A percentile compares a stretch with the other conserved stretches of the same genome.
These are phyloP conservation scores for Blastomussa wellsi DNA, from an alignment of 92 coral and sea anemone species.

Conservation along the genomic window DNA sequence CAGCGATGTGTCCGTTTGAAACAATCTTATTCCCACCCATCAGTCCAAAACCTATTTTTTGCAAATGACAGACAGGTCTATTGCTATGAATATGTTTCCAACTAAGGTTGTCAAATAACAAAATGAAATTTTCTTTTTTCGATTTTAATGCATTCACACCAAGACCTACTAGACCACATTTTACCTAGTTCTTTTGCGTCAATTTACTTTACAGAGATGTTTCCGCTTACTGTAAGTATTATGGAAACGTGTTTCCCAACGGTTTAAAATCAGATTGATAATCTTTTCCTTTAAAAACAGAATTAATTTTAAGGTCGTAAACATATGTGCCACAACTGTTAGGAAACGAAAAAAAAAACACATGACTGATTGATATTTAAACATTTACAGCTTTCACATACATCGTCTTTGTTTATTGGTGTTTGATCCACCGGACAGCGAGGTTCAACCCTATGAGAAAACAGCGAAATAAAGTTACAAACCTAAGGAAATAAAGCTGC, in stretches of 20 bases:
- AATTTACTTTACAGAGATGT: neutral
- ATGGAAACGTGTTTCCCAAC: neutral
- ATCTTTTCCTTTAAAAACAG: neutral
- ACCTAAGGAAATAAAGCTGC: neutral
- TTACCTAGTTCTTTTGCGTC: neutral
- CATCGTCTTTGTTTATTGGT: conserved; percentile 32
- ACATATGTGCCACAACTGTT: neutral
- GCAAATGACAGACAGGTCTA: neutral
- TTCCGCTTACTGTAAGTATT: neutral
- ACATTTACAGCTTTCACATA: conserved; percentile 8
- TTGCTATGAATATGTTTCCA: neutral
- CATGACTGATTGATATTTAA: neutral
- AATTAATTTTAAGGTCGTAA: neutral
- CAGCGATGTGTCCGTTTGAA: neutral
- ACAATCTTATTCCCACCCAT: neutral
- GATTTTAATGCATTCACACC: neutral
- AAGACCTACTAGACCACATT: neutral
- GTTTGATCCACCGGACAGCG: conserved; percentile 47
- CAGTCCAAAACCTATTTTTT: neutral
- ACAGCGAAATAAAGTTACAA: neutral
- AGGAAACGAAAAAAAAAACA: neutral
- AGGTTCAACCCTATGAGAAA: conserved; percentile 31
- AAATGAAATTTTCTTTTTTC: neutral
- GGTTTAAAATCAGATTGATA: neutral
- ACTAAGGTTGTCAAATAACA: neutral